Percentiles rank a stretch among this genome's conserved stretches.
Conservation (phyloP, 2,113 vertebrate genomes). For the Azemiops feae region DNA sequence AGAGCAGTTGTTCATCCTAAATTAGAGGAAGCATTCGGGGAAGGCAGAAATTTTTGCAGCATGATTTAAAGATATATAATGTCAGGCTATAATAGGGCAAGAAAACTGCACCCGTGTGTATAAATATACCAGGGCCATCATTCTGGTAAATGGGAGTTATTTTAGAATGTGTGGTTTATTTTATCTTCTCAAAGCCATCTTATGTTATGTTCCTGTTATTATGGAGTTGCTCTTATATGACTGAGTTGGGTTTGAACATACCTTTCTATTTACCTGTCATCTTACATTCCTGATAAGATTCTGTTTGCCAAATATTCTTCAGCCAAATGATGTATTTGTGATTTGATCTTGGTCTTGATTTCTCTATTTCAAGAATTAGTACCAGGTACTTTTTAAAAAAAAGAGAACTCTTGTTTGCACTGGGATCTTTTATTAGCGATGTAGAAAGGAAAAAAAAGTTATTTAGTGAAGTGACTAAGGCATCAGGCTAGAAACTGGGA, state of each 20-base stretch:
- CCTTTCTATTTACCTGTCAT: not conserved
- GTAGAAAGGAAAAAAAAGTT: not conserved
- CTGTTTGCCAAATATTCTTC: not conserved
- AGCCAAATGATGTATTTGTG: not conserved
- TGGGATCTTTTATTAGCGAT: not conserved
- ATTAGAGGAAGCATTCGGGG: constrained; percentile 76
- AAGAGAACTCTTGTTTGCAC: not conserved
- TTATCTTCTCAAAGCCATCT: constrained; percentile 60
- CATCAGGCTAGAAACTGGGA: not conserved
- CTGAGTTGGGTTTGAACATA: not conserved
- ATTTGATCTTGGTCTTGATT: not conserved
- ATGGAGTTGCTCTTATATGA: constrained; percentile 20
- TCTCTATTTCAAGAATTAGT: not conserved
- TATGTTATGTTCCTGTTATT: constrained; percentile 44
- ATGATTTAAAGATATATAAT: constrained; percentile 81
- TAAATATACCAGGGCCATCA: constrained; percentile 73
- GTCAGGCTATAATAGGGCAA: constrained; percentile 70
- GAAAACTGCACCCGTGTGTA: constrained; percentile 74
- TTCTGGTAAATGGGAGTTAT: constrained; percentile 66
- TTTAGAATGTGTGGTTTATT: constrained; percentile 63
- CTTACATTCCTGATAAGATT: not conserved
- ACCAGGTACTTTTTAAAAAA: not conserved
- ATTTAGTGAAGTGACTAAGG: not conserved
- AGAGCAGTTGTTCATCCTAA: constrained; percentile 84
- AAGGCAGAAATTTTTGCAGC: constrained; percentile 74